Percentiles rank a stretch among this genome's conserved stretches.
Conservation (phyloP, 2,888 invertebrate genomes). For the Helobdella robusta region DNA sequence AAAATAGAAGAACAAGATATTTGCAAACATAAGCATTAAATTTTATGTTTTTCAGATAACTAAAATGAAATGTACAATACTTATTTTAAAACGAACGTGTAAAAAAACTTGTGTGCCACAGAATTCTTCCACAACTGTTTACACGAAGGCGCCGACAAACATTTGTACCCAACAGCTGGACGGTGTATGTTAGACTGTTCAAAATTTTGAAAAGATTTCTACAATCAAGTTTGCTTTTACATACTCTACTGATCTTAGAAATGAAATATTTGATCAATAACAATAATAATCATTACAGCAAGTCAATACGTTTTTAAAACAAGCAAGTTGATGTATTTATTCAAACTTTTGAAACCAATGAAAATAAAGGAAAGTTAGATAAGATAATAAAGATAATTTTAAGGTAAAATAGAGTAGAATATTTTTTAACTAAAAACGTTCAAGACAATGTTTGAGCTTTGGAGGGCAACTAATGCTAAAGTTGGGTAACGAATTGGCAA, state of each 20-base stretch:
- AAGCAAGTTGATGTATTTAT: not conserved
- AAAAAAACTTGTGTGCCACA: conserved; percentile 93
- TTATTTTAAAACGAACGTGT: conserved; percentile 69
- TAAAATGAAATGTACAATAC: too few relatives aligned
- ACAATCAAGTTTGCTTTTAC: not conserved
- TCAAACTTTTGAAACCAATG: not conserved
- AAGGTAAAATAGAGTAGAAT: too few relatives aligned
- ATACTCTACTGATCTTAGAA: not conserved
- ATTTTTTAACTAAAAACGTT: too few relatives aligned
- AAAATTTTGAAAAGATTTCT: not conserved
- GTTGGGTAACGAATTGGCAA: too few relatives aligned
- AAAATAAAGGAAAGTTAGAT: too few relatives aligned
- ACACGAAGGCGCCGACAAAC: conserved; percentile 79
- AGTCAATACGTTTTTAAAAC: not conserved
- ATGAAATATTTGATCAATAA: not conserved
- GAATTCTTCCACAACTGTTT: conserved; percentile 94
- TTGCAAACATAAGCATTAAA: too few relatives aligned
- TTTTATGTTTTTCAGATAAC: too few relatives aligned
- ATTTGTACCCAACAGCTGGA: conserved; percentile 69
- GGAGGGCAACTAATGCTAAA: too few relatives aligned
- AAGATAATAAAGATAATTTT: too few relatives aligned
- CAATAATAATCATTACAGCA: not conserved
- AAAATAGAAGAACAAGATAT: too few relatives aligned
- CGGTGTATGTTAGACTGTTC: conserved; percentile 5
- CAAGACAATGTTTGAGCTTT: too few relatives aligned